Percentiles rank a stretch among this genome's conserved stretches.
Conservation (phyloP, 2,113 vertebrate species). For the Cyprinodon brontotheroides region DNA sequence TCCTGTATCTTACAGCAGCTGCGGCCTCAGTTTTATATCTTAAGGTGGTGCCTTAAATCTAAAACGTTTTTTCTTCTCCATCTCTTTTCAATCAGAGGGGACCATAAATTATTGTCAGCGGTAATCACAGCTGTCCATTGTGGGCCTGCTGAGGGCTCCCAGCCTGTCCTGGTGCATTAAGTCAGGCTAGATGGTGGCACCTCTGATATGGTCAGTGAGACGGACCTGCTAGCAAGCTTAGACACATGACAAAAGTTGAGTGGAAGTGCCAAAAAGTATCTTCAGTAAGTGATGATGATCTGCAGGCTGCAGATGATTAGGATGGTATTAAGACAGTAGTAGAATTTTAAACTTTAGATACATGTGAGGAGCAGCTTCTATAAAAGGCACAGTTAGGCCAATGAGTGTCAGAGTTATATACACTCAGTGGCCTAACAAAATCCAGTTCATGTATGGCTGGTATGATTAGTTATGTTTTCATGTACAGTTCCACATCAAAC, state of each 20-base stretch:
- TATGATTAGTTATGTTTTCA: no score
- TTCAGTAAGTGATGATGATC: conserved; percentile 55
- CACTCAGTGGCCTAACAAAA: no score
- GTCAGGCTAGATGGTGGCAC: conserved; percentile 63
- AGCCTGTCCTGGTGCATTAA: conserved; percentile 69
- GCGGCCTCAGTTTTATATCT: conserved; percentile 75
- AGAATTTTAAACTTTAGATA: conserved; percentile 9
- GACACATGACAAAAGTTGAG: conserved; percentile 50
- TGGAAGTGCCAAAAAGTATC: conserved; percentile 44
- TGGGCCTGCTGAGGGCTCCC: conserved; percentile 67
- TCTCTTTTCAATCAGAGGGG: conserved; percentile 74
- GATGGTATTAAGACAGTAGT: conserved; percentile 6
- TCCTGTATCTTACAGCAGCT: conserved; percentile 71
- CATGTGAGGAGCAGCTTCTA: neutral
- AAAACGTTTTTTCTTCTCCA: conserved; percentile 56
- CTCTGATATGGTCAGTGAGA: conserved; percentile 49
- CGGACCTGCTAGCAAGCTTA: conserved; percentile 42
- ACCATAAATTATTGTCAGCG: conserved; percentile 80
- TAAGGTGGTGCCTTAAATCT: conserved; percentile 73
- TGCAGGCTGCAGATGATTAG: conserved; percentile 15
- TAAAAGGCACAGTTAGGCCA: neutral
- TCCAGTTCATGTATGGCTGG: neutral
- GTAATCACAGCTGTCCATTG: conserved; percentile 75
- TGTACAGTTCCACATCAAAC: no score
- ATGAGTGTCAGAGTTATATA: neutral